Conservation (phyloP, 1,140 invertebrate species). For the Rhizoglyphus robini region DNA sequence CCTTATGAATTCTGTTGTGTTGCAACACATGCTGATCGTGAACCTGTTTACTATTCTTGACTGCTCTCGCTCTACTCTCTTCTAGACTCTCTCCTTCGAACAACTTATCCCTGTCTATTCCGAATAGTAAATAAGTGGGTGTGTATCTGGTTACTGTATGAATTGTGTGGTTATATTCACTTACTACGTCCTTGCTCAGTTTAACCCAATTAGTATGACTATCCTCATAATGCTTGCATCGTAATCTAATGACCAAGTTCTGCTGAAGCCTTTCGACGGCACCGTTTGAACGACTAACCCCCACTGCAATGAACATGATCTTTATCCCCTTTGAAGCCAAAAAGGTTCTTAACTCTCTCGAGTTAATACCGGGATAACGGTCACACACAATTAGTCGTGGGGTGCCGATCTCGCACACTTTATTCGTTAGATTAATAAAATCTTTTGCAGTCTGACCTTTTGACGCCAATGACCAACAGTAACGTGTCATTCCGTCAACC, state of each 20-base stretch:
- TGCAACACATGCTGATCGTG: not conserved
- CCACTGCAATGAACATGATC: no score
- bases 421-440: slow-evolving; percentile 13
- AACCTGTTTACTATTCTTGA: not conserved
- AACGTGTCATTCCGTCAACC: slow-evolving; percentile 13
- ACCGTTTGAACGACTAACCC: not conserved
- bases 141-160: not conserved
- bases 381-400: not conserved
- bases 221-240: slow-evolving; percentile 15
- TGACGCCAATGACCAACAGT: not conserved
- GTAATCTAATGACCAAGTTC: not conserved
- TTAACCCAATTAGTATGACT: not conserved
- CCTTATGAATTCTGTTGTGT: no score
- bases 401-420: not conserved
- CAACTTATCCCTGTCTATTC: not conserved
- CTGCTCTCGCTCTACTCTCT: not conserved
- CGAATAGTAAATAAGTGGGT: not conserved
- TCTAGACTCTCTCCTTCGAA: no score
- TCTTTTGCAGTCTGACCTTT: slow-evolving; percentile 15
- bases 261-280: slow-evolving; percentile 15
- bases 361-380: slow-evolving; percentile 3
- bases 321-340: no score
- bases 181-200: not conserved
- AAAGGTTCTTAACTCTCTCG: slow-evolving; percentile 3
- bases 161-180: not conserved